Base-by-base conservation (phyloP, 2,888 invertebrate genomes). In the Euproctis similis region DNA sequence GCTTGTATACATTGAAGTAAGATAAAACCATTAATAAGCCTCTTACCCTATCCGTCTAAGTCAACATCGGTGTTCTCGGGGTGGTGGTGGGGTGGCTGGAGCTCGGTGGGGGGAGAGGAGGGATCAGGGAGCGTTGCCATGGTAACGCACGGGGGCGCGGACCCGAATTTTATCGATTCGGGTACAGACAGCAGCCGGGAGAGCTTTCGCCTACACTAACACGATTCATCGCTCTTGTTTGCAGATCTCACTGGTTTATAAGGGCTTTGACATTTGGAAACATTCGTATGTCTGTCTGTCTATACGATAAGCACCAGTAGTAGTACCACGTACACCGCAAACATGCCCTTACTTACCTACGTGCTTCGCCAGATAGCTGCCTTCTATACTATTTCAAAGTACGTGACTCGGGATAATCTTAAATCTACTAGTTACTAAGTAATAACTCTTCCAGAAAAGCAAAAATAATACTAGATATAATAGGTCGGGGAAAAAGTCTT, bases 1-100 rank as follows among this genome's bases (percentile, higher is more conserved):
- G 47, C 54, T 25, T 61, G 56, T 59, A 64, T 64, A 68, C 62
- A 58, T 55, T 53, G 59, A 61, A 69, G 74, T 68, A 76, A 78
- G 73, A 78, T 76, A 78, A 82, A 78, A 77, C 80, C 82, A 82
- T 82, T 84, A 82, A 78, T 84, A 82, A 82, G 78, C 80, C 80
- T 81, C 80, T 82, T 84, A 81, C 82, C 76, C 82, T 77, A 82
- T 82, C 75, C 82, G 77, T 84, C 82, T 81, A 75, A 82, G 82
- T 82, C 82, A 82, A 82, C 82, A 82, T 76, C 74, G 76, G 70
- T 77, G 80, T 74, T 70, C 71, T 68, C 61, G 40, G 77, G 73
- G 77, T 71, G 67, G 68, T 57, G 63, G 59, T 36, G 63, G 58
- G 53, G 51, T 38, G 66, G 59, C 52, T 35, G 54, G 38, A 39